Evolutionary conservation across 2,888 invertebrate species (phyloP).

Genomic region (Baccha elongata): DNA sequence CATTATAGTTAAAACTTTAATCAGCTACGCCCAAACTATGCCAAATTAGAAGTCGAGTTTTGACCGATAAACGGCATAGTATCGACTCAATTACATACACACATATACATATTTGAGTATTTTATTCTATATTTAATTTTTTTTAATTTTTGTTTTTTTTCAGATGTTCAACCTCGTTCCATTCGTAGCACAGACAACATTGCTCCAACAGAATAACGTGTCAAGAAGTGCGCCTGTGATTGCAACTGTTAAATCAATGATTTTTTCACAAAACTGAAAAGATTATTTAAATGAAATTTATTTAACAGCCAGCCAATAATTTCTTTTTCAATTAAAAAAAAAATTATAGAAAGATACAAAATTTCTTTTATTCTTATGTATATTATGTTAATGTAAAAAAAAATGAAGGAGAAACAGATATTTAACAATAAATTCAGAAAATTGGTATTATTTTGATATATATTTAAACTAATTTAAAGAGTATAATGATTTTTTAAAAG

Average conservation of each 20-base stretch:
- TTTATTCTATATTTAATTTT: slow-evolving; percentile 32
- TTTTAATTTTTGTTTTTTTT: slow-evolving; percentile 76
- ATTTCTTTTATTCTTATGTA: slow-evolving; percentile 68
- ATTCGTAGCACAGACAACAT: slow-evolving; percentile 86
- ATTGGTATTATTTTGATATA: slow-evolving; percentile 64
- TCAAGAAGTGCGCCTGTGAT: slow-evolving; percentile 90
- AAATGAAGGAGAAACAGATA: slow-evolving; percentile 22
- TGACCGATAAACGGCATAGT: too few relatives aligned
- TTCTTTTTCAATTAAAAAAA: slow-evolving; percentile 48
- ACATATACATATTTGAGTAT: slow-evolving; percentile 3
- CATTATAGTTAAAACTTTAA: too few relatives aligned
- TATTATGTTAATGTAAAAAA: slow-evolving; percentile 73
- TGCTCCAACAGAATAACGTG: slow-evolving; percentile 85
- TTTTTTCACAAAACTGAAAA: slow-evolving; percentile 34
- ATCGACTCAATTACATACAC: too few relatives aligned
- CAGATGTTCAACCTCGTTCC: slow-evolving; percentile 92
- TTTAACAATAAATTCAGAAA: slow-evolving; percentile 63
- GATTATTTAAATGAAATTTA: slow-evolving; percentile 34
- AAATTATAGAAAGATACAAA: slow-evolving; percentile 55
- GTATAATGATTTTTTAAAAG: slow-evolving; percentile 40
- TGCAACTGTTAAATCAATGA: slow-evolving; percentile 85
- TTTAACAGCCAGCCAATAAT: slow-evolving; percentile 67
- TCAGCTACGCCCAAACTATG: too few relatives aligned
- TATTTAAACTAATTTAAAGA: slow-evolving; percentile 58
- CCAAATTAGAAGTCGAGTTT: too few relatives aligned